Conservation (phyloP, 53 echinoderm and acorn worm genomes). For the Echinarachnius parma region DNA sequence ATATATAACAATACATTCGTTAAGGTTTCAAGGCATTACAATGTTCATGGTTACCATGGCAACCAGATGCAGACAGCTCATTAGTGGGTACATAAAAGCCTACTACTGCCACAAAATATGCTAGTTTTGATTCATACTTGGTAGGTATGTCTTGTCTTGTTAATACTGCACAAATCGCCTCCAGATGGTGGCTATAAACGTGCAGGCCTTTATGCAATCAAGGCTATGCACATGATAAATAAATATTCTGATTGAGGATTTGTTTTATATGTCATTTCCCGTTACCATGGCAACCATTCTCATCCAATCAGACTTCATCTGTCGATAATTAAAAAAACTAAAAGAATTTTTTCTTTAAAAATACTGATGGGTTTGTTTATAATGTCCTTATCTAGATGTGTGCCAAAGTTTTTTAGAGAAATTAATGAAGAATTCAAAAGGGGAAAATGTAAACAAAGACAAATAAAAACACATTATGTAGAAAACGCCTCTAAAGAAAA, state of each 20-base stretch:
- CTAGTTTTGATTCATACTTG: not conserved
- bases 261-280: not conserved
- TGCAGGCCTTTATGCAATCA: too few species aligned
- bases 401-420: not conserved
- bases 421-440: not conserved
- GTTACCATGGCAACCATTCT: not conserved
- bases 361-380: not conserved
- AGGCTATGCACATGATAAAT: not conserved
- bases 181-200: too few species aligned
- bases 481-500: not conserved
- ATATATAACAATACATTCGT: not conserved
- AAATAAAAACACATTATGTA: not conserved
- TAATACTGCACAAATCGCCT: too few species aligned
- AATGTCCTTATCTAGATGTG: not conserved
- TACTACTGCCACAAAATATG: not conserved
- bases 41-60: not conserved
- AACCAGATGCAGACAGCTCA: not conserved
- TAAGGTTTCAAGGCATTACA: not conserved
- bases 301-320: not conserved
- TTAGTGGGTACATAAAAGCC: not conserved
- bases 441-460: not conserved
- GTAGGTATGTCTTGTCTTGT: not conserved
- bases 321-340: not conserved
- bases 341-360: not conserved
- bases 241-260: not conserved